phyloP scores from a whole-genome alignment of 2,113 vertebrate species.

The Cinclus cinclus region DNA sequence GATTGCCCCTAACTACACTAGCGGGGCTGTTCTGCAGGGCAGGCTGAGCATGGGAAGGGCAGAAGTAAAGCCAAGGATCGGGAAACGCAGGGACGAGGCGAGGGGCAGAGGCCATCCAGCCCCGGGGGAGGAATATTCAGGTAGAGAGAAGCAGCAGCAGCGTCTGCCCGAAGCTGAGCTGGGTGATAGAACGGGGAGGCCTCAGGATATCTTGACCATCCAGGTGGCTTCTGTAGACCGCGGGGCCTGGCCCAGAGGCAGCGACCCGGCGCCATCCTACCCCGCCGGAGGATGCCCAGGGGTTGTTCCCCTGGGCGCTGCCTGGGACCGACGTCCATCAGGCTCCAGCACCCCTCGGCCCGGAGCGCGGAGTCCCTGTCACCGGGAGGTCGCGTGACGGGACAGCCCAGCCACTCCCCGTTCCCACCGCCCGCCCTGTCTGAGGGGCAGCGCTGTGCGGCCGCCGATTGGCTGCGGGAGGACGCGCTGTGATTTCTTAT shows the following conservation, averaged over 20 bases:
- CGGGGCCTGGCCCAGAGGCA: not conserved
- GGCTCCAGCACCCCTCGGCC: not conserved
- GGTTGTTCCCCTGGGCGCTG: not conserved
- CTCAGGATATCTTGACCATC: too few relatives aligned
- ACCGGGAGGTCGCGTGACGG: not conserved
- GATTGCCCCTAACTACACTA: rapidly evolving
- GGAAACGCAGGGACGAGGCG: not conserved
- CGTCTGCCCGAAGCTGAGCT: not conserved
- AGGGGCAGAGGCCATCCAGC: too few relatives aligned
- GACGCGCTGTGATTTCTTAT: slow-evolving; percentile 68
- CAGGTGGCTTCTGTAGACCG: not conserved
- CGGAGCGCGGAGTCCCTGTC: too few relatives aligned
- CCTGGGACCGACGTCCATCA: rapidly evolving
- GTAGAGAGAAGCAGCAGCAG: not conserved
- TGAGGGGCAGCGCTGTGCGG: rapidly evolving
- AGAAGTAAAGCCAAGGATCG: rapidly evolving
- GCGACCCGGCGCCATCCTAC: too few relatives aligned
- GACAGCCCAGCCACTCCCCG: not conserved
- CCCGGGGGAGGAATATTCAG: not conserved
- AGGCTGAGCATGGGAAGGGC: not conserved
- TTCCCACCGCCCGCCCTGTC: not conserved
- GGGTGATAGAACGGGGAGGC: rapidly evolving
- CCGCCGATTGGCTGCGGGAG: not conserved
- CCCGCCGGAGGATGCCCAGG: not conserved
- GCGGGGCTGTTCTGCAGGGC: not conserved